Percentiles rank a stretch among this genome's conserved stretches.
Evolutionary conservation across 2,113 vertebrate species (phyloP).

Genomic region (cat (Felis catus)): F.catus_Fca126_mat1.0 CM031419.1:120972001-120972500

Average conservation of each 20-base stretch:
- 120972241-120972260: neutral
- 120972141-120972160: no score
- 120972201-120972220: neutral
- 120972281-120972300: neutral
- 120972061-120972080: no score
- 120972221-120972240: neutral
- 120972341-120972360: neutral
- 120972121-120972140: no score
- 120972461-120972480: neutral
- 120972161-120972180: no score
- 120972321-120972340: neutral
- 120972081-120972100: no score
- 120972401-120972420: neutral
- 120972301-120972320: neutral
- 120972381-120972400: neutral
- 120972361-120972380: neutral
- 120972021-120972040: no score
- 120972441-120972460: neutral
- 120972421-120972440: neutral
- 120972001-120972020: no score
- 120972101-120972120: no score
- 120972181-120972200: neutral
- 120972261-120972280: neutral
- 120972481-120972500: neutral
- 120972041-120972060: no score